phyloP scores from a whole-genome alignment of 2,797 vertebrate species.

The Bufotes viridis region DNA sequence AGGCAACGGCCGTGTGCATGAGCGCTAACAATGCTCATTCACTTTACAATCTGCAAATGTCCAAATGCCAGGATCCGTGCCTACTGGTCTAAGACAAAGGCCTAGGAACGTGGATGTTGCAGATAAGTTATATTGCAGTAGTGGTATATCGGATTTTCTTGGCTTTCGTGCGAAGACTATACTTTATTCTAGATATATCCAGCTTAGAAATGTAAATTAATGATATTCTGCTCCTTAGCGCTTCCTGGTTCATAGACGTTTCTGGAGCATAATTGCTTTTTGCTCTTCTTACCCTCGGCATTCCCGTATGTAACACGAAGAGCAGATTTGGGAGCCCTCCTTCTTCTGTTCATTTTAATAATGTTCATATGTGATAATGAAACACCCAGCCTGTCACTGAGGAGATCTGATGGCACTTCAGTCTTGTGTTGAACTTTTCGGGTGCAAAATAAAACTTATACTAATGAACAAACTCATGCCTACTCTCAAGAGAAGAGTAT shows the following conservation, averaged over 20 bases:
- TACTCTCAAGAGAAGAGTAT: not conserved
- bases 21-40: no score
- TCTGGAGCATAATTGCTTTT: conserved; percentile 49
- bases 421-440: conserved; percentile 2
- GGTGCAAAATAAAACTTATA: conserved; percentile 18
- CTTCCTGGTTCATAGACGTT: conserved; percentile 45
- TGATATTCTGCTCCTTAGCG: conserved; percentile 31
- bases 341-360: conserved; percentile 44
- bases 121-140: no score
- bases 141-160: conserved; percentile 17
- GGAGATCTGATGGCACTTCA: not conserved
- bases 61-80: no score
- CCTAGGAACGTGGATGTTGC: no score
- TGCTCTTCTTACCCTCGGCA: conserved; percentile 38
- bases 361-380: conserved; percentile 30
- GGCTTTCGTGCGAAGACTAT: not conserved
- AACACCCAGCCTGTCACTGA: conserved; percentile 7
- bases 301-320: conserved; percentile 27
- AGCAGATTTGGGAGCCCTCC: conserved; percentile 18
- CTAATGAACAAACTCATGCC: not conserved
- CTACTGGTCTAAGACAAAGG: no score
- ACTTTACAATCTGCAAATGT: no score
- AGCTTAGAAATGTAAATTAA: conserved; percentile 50
- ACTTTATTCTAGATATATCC: not conserved
- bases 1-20: no score